Evolutionary conservation across 92 coral and sea anemone genomes (phyloP), one percentile per base, ranked within the genome.

Genomic region (Bergia puertoricense): DNA sequence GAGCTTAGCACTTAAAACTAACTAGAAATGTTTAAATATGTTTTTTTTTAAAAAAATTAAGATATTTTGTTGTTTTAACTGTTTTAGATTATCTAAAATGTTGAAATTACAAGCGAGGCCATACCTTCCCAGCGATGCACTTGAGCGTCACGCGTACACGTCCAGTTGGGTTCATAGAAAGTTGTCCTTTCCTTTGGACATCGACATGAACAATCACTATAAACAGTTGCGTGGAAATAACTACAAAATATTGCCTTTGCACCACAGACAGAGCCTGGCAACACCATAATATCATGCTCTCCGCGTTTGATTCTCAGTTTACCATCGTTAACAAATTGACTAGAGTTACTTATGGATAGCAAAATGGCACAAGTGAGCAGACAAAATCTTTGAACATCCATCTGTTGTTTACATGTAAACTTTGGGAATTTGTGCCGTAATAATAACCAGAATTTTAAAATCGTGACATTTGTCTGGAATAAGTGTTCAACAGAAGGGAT

Each of bases 141-240:
- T 3, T 14, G n/a, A 1, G 8, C 56, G 36, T 84, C 87, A 16
- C 43, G 66, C 30, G 87, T 84, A 38, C 87, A 84, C 44, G 87
- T 84, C 87, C 87, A 71, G 68, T 84, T 36, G 2, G 87, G 87
- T 46, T 84, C 79, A 16, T 84, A 84, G 43, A 84, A 84, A 5
- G 87, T 84, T 13, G 56, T 54, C 46, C 87, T 48, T 40, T 69
- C n/a, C 62, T 40, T 84, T 1, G 87, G 87, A 44, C 87, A 84
- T 7, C 74, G 87, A 36, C 87, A 84, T 1, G 79, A 71, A 71
- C 87, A 84, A 3, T 38, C 15, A 0, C 67, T 18, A 36, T 45
- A 39, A 23, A 71, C 87, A 44, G 56, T 65, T 13, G 68, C 79
- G 79, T 84, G 87, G 14, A 69, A 72, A 84, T 36, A 71, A 16